Conservation (phyloP, 2,113 vertebrate species). For the Nothocercus julius region DNA sequence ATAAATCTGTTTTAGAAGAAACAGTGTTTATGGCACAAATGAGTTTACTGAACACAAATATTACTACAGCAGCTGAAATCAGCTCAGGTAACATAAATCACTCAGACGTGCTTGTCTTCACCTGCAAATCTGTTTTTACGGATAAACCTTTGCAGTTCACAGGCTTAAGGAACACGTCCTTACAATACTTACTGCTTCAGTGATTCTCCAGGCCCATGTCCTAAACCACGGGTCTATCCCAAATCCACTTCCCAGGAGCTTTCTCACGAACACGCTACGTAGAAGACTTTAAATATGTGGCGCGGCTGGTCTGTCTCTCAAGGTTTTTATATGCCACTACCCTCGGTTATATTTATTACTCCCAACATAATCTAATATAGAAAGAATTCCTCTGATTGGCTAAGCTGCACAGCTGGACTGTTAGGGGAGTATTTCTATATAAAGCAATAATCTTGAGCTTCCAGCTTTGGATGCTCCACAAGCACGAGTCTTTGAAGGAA, state of each 20-base stretch:
- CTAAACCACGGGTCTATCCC: slow-evolving; percentile 28
- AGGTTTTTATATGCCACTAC: slow-evolving; percentile 45
- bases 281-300: neutral
- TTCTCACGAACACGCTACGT: neutral
- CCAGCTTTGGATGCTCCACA: slow-evolving; percentile 41
- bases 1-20: neutral
- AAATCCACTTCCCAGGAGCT: slow-evolving; percentile 1
- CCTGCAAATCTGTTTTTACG: neutral
- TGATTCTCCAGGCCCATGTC: neutral
- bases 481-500: slow-evolving; percentile 17
- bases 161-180: neutral
- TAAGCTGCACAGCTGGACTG: neutral
- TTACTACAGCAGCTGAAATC: neutral
- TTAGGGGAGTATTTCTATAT: slow-evolving; percentile 54
- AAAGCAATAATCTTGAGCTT: slow-evolving; percentile 63
- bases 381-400: slow-evolving; percentile 60
- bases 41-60: neutral
- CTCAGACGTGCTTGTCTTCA: neutral
- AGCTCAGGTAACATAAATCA: neutral
- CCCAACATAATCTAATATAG: slow-evolving; percentile 68
- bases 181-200: slow-evolving; percentile 54
- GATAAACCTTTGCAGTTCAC: neutral
- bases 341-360: slow-evolving; percentile 55
- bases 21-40: neutral
- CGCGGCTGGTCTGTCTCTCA: slow-evolving; percentile 15